Evolutionary conservation across 1,140 invertebrate species (phyloP), one percentile per base, ranked within the genome.

Genomic region (Anastrepha obliqua): DNA sequence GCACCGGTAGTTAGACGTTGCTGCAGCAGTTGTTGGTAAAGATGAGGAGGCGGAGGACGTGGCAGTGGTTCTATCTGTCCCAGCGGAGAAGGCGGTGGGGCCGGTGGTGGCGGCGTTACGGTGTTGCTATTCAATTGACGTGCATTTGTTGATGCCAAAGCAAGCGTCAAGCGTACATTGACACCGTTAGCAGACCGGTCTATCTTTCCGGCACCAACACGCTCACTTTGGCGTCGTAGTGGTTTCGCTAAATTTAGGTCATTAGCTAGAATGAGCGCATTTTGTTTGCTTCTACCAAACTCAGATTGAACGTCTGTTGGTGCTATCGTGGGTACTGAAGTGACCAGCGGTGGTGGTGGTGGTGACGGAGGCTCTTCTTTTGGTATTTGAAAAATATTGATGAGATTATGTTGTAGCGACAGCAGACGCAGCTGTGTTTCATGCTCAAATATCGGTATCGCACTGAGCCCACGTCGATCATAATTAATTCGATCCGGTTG

Each of bases 341-440:
- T 1, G 29, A 29, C 29, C 29, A 29, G 13, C 29, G 47, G 20
- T 17, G 15, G 2, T 42, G 44, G 51, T 39, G 60, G 65, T 29
- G 88, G 87, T 20, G 89, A 78, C 7, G 87, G 87, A 44, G 88
- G 44, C 51, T 91, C 88, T 86, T 90, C 94, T 91, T 89, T 94
- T 88, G 93, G 93, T 91, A 93, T 93, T 89, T 93, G 92, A 58
- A 98, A 96, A 89, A 95, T 96, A 87, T 95, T 96, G 87, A 99
- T 96, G 88, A 97, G 95, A 94, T 99, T 99, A 92, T 98, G 97
- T 92, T 98, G 98, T 51, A 98, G 95, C 60, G 98, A 98, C 70
- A 99, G 93, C 67, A 99, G 94, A 47, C 97, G 94, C 47, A 98
- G 93, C 90, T 96, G 96, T 29, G 96, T 95, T 89, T 98, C 97